Conservation (phyloP, 2,888 invertebrate genomes). For the Apocheima hispidaria region DNA sequence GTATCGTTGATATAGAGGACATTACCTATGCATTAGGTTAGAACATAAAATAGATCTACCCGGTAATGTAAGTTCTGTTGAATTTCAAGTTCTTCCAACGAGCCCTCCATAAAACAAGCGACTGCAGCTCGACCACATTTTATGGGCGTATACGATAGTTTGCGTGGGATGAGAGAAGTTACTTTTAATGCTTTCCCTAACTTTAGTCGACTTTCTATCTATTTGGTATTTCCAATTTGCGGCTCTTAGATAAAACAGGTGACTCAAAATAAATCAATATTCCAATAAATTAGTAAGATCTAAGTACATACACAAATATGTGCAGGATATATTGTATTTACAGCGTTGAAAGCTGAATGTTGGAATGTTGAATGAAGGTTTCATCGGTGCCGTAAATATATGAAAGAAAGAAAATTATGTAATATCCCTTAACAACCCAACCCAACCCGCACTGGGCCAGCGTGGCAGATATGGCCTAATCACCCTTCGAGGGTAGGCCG, state of each 20-base stretch:
- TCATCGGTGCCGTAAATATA: too few relatives aligned
- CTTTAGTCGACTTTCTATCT: not conserved
- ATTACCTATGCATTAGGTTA: not conserved
- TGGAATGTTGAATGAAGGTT: too few relatives aligned
- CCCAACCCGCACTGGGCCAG: too few relatives aligned
- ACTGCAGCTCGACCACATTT: not conserved
- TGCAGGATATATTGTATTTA: not conserved
- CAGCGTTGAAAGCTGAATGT: not conserved
- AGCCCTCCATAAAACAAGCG: not conserved
- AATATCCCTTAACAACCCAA: too few relatives aligned
- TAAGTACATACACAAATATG: too few relatives aligned
- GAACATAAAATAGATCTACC: not conserved
- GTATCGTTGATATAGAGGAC: not conserved
- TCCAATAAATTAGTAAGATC: not conserved
- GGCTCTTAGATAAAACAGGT: not conserved
- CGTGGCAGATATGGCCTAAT: too few relatives aligned
- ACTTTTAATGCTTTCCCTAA: too few relatives aligned
- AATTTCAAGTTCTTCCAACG: not conserved
- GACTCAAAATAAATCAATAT: not conserved
- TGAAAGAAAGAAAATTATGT: too few relatives aligned
- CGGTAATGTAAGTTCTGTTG: not conserved
- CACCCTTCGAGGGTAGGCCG: too few relatives aligned
- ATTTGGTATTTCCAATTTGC: not conserved
- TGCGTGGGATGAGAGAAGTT: constrained; percentile 1
- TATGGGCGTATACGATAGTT: not conserved